Evolutionary conservation across 2,797 vertebrate species (phyloP).

Genomic region (Capromys pilorides): DNA sequence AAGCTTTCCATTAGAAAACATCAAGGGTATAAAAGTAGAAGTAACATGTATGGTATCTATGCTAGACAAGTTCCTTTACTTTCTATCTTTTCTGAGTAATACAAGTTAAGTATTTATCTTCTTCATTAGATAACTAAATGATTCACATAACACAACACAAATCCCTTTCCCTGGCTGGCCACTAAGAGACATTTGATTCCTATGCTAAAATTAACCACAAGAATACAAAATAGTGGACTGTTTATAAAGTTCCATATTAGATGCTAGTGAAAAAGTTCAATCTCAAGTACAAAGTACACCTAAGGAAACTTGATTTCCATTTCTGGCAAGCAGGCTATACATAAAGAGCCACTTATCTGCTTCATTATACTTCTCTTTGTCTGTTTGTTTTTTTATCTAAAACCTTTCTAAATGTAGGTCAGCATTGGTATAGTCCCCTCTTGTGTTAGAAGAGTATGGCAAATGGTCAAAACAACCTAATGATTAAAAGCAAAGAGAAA

Average conservation of each 20-base stretch:
- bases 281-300: slow-evolving; percentile 22
- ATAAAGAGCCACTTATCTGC: background rate
- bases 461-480: background rate
- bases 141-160: background rate
- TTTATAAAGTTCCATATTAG: slow-evolving; percentile 43
- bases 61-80: slow-evolving; percentile 68
- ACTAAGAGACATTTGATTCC: background rate
- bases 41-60: slow-evolving; percentile 83
- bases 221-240: slow-evolving; percentile 36
- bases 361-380: background rate
- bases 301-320: slow-evolving; percentile 19
- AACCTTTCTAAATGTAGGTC: background rate
- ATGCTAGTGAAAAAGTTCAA: slow-evolving; percentile 21
- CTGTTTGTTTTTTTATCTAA: background rate
- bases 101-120: slow-evolving; percentile 87
- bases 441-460: slow-evolving; percentile 25
- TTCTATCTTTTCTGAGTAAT: slow-evolving; percentile 68
- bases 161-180: background rate
- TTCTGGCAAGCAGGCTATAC: background rate
- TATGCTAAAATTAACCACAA: background rate
- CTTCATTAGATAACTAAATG: slow-evolving; percentile 82
- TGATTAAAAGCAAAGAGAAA: slow-evolving; percentile 33
- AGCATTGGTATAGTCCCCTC: background rate
- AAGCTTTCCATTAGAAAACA: slow-evolving; percentile 98
- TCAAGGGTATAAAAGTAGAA: slow-evolving; percentile 88